Percentiles rank a stretch among this genome's conserved stretches.
phyloP scores from a whole-genome alignment of 1,140 invertebrate species.

The Aphis craccivora region DNA sequence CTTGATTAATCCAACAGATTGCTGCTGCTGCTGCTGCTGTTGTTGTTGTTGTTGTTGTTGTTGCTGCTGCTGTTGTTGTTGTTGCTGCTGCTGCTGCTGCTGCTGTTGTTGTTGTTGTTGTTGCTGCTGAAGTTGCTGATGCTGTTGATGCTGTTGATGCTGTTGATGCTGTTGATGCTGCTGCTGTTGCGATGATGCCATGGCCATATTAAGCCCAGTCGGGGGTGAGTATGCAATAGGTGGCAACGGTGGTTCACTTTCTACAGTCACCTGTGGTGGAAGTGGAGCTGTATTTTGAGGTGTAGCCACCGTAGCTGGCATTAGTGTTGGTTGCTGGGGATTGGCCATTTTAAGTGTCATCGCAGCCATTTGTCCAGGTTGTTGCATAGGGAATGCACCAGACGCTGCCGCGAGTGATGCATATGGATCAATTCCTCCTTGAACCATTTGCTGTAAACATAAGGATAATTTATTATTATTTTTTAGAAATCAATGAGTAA shows the following conservation, averaged over 20 bases:
- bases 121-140: constrained; percentile 7
- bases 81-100: neutral
- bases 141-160: constrained; percentile 7
- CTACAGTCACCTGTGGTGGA: constrained; percentile 66
- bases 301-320: constrained; percentile 65
- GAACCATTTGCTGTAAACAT: constrained; percentile 90
- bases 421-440: constrained; percentile 83
- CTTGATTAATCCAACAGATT: constrained; percentile 29
- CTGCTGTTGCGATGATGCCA: constrained; percentile 63
- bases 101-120: neutral
- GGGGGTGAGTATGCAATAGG: constrained; percentile 64
- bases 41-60: neutral
- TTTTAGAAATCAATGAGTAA: neutral
- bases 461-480: constrained; percentile 62
- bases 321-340: constrained; percentile 65
- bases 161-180: constrained; percentile 60
- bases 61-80: neutral
- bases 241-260: constrained; percentile 64
- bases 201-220: constrained; percentile 65
- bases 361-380: constrained; percentile 67
- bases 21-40: neutral
- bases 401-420: constrained; percentile 81
- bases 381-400: constrained; percentile 77
- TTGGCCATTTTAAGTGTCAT: constrained; percentile 67
- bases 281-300: constrained; percentile 63